phyloP scores from a whole-genome alignment of 2,888 invertebrate genomes.

The Lymantria dispar region DNA sequence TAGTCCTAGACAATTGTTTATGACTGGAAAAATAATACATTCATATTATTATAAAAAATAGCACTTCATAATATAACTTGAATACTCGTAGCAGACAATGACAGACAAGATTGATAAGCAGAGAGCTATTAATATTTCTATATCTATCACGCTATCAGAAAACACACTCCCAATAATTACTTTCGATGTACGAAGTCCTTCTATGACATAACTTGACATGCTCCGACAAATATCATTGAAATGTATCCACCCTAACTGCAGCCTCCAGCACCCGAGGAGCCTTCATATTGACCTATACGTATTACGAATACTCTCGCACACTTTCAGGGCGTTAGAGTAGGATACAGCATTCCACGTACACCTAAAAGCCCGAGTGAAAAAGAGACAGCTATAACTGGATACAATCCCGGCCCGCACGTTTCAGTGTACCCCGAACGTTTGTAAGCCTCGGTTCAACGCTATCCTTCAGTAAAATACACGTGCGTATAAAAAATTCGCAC shows the following conservation, averaged over 20 bases:
- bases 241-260: slow-evolving; percentile 69
- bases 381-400: slow-evolving; percentile 50
- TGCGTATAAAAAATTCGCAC: slow-evolving; percentile 42
- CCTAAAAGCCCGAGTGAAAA: slow-evolving; percentile 37
- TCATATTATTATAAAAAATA: too few species aligned
- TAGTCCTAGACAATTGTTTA: too few species aligned
- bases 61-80: too few species aligned
- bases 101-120: too few species aligned
- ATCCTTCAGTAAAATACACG: slow-evolving; percentile 34
- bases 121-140: neutral
- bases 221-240: slow-evolving; percentile 21
- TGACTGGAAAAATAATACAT: too few species aligned
- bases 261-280: slow-evolving; percentile 80
- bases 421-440: slow-evolving; percentile 69
- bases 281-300: slow-evolving; percentile 82
- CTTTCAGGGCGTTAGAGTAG: slow-evolving; percentile 65
- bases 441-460: slow-evolving; percentile 55
- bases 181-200: slow-evolving; percentile 9
- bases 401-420: slow-evolving; percentile 63
- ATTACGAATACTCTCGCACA: slow-evolving; percentile 74
- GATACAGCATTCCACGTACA: slow-evolving; percentile 40
- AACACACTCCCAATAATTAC: neutral
- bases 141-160: neutral
- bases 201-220: slow-evolving; percentile 31
- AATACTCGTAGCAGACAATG: too few species aligned